phyloP scores from a whole-genome alignment of 2,113 vertebrate species.

The Acinonyx jubatus region DNA sequence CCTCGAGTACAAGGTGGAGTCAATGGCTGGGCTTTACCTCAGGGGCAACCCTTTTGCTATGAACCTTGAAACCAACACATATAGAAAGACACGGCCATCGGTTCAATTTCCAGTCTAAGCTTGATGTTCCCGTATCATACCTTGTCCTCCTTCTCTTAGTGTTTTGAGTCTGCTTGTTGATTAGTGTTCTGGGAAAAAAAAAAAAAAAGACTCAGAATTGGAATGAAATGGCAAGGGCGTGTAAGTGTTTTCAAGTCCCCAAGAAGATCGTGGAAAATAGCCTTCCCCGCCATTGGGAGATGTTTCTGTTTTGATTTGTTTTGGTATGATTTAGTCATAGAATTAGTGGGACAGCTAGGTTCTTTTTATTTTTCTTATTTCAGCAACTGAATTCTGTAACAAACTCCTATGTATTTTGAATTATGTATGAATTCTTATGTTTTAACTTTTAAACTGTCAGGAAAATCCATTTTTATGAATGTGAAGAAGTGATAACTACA shows the following conservation, averaged over 20 bases:
- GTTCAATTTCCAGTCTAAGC: not conserved
- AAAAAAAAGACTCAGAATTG: not conserved
- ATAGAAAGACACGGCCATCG: not conserved
- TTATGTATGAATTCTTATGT: not conserved
- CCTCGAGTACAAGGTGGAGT: no score
- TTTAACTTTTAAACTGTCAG: not conserved
- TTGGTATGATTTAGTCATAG: not conserved
- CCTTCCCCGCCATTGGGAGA: no score
- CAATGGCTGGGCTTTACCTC: no score
- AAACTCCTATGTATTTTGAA: not conserved
- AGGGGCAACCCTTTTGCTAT: not conserved
- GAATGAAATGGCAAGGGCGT: not conserved
- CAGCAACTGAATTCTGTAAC: not conserved
- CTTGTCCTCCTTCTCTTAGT: not conserved
- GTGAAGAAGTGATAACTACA: no score
- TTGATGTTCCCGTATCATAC: not conserved
- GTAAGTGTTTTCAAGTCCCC: not conserved
- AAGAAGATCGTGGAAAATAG: not conserved
- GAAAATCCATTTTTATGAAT: not conserved
- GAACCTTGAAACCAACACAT: not conserved
- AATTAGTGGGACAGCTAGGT: not conserved
- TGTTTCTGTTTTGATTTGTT: not conserved
- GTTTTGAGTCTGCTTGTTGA: not conserved
- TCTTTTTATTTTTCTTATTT: conserved; percentile 3
- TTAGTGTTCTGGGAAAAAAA: not conserved